These are phyloP conservation scores for Cyclophora albipunctata DNA, from an alignment of 2,888 invertebrate genomes.

Conservation along the genomic window DNA sequence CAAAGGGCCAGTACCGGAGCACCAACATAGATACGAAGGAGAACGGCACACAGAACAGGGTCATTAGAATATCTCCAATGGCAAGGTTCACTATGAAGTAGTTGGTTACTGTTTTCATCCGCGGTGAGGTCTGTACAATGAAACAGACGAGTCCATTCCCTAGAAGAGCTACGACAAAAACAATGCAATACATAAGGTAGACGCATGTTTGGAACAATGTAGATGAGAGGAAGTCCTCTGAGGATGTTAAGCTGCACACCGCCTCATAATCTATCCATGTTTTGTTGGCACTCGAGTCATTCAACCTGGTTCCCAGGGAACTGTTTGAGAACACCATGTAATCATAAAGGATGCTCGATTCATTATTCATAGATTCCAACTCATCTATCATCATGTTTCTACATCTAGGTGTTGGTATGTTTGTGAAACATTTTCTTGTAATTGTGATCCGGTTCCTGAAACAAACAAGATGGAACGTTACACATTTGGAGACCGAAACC, in stretches of 20 bases:
- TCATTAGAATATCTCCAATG: slow-evolving; percentile 92
- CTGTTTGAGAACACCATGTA: slow-evolving; percentile 19
- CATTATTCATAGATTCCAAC: slow-evolving; percentile 26
- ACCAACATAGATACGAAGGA: slow-evolving; percentile 88
- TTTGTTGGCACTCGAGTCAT: slow-evolving; percentile 28
- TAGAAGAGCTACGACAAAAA: slow-evolving; percentile 81
- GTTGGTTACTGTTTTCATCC: slow-evolving; percentile 95
- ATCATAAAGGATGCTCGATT: slow-evolving; percentile 25
- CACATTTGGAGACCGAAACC: too few species aligned
- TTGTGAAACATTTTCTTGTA: slow-evolving; percentile 3
- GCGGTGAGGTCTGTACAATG: slow-evolving; percentile 86
- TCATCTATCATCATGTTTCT: slow-evolving; percentile 43
- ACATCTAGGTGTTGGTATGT: slow-evolving; percentile 2
- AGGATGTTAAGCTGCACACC: slow-evolving; percentile 27
- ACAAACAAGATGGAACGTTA: slow-evolving; percentile 1
- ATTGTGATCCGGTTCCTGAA: slow-evolving; percentile 7
- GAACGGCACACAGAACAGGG: slow-evolving; percentile 92
- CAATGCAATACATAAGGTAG: slow-evolving; percentile 81
- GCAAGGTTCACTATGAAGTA: slow-evolving; percentile 93
- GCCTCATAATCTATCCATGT: slow-evolving; percentile 39
- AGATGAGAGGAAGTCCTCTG: slow-evolving; percentile 48
- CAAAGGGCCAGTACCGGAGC: slow-evolving; percentile 92
- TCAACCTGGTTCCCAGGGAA: slow-evolving; percentile 19
- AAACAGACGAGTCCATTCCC: slow-evolving; percentile 90
- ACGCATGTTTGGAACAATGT: slow-evolving; percentile 78